phyloP scores from a whole-genome alignment of 1,140 invertebrate species.

The Drusus annulatus region DNA sequence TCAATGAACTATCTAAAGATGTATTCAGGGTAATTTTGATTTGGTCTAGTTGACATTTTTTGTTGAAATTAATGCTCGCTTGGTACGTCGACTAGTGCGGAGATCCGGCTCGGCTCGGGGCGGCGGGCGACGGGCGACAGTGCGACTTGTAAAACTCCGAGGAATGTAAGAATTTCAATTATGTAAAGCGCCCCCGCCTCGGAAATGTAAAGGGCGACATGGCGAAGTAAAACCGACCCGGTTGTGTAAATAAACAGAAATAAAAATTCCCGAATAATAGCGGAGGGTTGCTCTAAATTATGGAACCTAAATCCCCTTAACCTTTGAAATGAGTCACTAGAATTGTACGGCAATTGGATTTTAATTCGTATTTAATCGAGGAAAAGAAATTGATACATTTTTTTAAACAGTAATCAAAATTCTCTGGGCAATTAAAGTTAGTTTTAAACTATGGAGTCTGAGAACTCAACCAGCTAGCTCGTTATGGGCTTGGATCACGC shows the following conservation, averaged over 20 bases:
- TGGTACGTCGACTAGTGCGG: neutral
- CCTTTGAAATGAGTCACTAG: neutral
- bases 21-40: too few relatives aligned
- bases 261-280: constrained; percentile 33
- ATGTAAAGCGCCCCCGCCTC: constrained; percentile 38
- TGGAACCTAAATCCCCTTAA: constrained; percentile 7
- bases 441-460: too few relatives aligned
- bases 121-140: too few relatives aligned
- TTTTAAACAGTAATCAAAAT: too few relatives aligned
- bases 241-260: constrained; percentile 47
- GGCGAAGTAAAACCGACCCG: constrained; percentile 31
- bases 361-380: neutral
- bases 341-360: constrained; percentile 3
- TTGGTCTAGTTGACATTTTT: too few relatives aligned
- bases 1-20: too few relatives aligned
- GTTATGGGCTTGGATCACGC: too few relatives aligned
- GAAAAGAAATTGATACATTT: too few relatives aligned
- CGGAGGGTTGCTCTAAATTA: constrained; percentile 13
- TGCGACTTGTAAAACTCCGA: constrained; percentile 40
- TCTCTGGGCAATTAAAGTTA: too few relatives aligned
- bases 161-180: constrained; percentile 53
- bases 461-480: too few relatives aligned
- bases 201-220: constrained; percentile 20
- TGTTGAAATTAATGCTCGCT: too few relatives aligned
- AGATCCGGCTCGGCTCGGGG: neutral